Percentiles rank a stretch among this genome's conserved stretches.
These are phyloP conservation scores for Actias luna DNA, from an alignment of 2,888 invertebrate species.

Conservation along the genomic window DNA sequence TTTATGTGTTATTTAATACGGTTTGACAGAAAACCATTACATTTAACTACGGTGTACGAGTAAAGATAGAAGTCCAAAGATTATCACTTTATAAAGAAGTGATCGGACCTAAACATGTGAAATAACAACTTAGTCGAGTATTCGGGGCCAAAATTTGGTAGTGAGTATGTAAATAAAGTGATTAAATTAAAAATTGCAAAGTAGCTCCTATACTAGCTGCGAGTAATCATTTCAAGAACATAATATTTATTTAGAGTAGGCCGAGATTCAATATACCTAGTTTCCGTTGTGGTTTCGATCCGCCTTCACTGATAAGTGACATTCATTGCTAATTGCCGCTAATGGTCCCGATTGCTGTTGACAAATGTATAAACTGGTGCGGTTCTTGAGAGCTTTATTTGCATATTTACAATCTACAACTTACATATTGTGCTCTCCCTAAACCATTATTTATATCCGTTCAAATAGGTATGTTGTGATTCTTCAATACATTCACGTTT, in stretches of 20 bases:
- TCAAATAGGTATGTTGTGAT: background rate
- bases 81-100: too few relatives aligned
- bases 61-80: too few relatives aligned
- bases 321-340: constrained; percentile 46
- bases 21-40: too few relatives aligned
- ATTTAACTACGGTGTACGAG: too few relatives aligned
- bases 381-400: constrained; percentile 12
- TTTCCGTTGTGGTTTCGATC: constrained; percentile 22
- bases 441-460: background rate
- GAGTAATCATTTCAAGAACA: background rate
- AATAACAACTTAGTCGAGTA: too few relatives aligned
- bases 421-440: background rate
- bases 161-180: too few relatives aligned
- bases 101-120: too few relatives aligned
- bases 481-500: background rate
- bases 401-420: constrained; percentile 4
- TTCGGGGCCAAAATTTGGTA: too few relatives aligned
- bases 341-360: constrained; percentile 51
- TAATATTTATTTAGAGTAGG: constrained; percentile 2
- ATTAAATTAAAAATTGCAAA: background rate
- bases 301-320: constrained; percentile 39
- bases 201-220: background rate
- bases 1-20: too few relatives aligned
- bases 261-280: background rate
- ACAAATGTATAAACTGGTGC: constrained; percentile 49